phyloP scores from a whole-genome alignment of 2,888 invertebrate genomes.

The Eugnorisma glareosa region DNA sequence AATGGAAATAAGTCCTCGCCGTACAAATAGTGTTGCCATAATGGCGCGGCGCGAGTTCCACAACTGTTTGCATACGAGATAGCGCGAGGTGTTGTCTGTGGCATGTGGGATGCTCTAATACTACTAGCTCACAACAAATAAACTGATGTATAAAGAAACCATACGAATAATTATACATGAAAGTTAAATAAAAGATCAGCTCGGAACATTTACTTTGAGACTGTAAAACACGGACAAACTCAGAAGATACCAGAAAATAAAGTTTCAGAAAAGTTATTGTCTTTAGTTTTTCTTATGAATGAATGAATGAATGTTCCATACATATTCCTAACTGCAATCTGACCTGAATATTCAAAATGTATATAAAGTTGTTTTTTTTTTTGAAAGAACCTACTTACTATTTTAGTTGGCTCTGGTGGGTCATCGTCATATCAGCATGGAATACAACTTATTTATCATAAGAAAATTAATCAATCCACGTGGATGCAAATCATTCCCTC shows the following conservation, averaged over 20 bases:
- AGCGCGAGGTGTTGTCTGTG: slow-evolving; percentile 76
- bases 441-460: neutral
- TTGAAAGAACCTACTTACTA: neutral
- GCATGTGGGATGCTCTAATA: slow-evolving; percentile 60
- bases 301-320: too few species aligned
- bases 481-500: neutral
- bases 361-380: neutral
- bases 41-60: slow-evolving; percentile 80
- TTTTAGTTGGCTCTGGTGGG: neutral
- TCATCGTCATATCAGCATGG: neutral
- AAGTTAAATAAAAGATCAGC: slow-evolving; percentile 18
- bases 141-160: slow-evolving; percentile 19
- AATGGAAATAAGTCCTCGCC: slow-evolving; percentile 71
- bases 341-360: neutral
- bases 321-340: neutral
- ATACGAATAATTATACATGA: too few species aligned
- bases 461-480: neutral
- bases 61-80: slow-evolving; percentile 84
- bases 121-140: slow-evolving; percentile 44
- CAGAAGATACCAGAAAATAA: neutral
- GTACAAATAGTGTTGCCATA: slow-evolving; percentile 78
- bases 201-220: neutral
- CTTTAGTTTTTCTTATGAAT: neutral
- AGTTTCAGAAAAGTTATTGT: neutral
- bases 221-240: neutral